phyloP scores from a whole-genome alignment of 2,797 vertebrate species.

The Leuciscus waleckii region DNA sequence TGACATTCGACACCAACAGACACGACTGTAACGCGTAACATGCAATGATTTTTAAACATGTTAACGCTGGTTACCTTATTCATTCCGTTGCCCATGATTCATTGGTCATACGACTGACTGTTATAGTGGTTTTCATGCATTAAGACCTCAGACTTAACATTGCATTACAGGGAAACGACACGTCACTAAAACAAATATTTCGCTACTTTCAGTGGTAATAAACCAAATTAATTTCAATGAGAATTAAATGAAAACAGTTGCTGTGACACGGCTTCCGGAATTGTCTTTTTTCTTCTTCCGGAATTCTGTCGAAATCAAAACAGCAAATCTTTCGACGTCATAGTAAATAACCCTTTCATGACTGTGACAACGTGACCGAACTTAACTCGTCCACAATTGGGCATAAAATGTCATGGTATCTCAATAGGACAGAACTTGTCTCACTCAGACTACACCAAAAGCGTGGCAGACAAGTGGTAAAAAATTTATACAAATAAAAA shows the following conservation, averaged over 20 bases:
- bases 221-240: not conserved
- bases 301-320: slow-evolving; percentile 63
- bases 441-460: not conserved
- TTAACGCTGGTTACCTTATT: slow-evolving; percentile 60
- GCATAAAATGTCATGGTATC: not conserved
- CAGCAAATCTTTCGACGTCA: slow-evolving; percentile 65
- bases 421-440: not conserved
- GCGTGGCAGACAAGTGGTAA: not conserved
- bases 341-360: slow-evolving; percentile 42
- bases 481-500: no score
- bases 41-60: no score
- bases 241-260: not conserved
- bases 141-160: slow-evolving; percentile 8
- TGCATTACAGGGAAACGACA: not conserved
- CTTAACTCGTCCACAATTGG: no score
- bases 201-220: no score
- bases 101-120: not conserved
- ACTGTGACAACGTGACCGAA: not conserved
- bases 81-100: slow-evolving; percentile 89
- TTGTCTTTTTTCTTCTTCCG: slow-evolving; percentile 67
- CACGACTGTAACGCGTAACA: no score
- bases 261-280: slow-evolving; percentile 69
- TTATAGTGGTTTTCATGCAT: slow-evolving; percentile 36
- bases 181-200: not conserved
- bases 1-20: no score